Conservation (phyloP, 1,140 invertebrate species). For the Leucophenga varia region DNA sequence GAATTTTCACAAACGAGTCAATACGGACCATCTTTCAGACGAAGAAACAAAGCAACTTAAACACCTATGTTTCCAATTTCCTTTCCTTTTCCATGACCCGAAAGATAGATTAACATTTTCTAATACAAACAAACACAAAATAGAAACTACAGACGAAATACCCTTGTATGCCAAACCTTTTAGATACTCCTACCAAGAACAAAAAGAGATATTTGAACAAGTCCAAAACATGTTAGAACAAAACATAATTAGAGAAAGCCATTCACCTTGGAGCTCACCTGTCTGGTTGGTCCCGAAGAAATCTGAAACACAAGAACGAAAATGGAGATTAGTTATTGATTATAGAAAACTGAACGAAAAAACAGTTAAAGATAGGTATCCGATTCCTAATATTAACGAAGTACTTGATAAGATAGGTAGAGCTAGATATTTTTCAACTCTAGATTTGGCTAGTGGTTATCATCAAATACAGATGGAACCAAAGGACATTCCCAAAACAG, state of each 20-base stretch:
- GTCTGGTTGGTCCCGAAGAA: too few relatives aligned
- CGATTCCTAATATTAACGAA: too few relatives aligned
- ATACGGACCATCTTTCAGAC: constrained; percentile 6
- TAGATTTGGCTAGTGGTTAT: constrained; percentile 57
- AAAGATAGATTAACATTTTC: too few relatives aligned
- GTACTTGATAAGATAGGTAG: too few relatives aligned
- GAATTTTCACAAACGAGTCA: background rate
- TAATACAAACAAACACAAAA: constrained; percentile 11
- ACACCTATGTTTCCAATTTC: too few relatives aligned
- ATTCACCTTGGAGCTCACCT: constrained; percentile 2
- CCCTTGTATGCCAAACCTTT: constrained; percentile 9
- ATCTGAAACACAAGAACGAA: too few relatives aligned
- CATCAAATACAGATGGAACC: constrained; percentile 34
- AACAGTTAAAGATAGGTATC: too few relatives aligned
- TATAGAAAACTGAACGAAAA: too few relatives aligned
- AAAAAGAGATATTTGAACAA: constrained; percentile 4
- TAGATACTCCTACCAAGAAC: constrained; percentile 4
- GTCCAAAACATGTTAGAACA: constrained; percentile 7
- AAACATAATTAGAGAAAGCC: background rate
- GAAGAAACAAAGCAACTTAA: constrained; percentile 7
- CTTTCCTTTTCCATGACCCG: too few relatives aligned
- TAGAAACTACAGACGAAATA: constrained; percentile 8
- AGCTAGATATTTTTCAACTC: too few relatives aligned
- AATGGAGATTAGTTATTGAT: constrained; percentile 23
- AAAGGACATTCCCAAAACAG: too few relatives aligned